Conservation (phyloP, 2,888 invertebrate species). For the Coleophora deauratella region DNA sequence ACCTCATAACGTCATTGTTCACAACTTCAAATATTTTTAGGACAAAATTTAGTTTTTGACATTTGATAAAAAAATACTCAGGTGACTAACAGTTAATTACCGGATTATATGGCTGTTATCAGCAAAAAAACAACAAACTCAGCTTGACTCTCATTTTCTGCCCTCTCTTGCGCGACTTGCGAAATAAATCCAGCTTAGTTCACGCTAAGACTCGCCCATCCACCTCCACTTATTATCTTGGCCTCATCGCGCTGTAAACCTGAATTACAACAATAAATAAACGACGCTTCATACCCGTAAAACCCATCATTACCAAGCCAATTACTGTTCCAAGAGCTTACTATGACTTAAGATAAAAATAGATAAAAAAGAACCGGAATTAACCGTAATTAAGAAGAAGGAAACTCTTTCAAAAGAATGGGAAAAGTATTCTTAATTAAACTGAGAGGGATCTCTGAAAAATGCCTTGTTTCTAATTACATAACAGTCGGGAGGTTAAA, state of each 20-base stretch:
- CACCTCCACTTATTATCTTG: too few relatives aligned
- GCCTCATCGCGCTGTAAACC: conserved; percentile 9
- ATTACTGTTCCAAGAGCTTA: conserved; percentile 36
- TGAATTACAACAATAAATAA: conserved; percentile 22
- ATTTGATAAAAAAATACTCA: too few relatives aligned
- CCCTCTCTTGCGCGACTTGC: too few relatives aligned
- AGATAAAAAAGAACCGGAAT: conserved; percentile 44
- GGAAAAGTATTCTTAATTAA: conserved; percentile 58
- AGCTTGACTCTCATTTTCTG: conserved; percentile 2
- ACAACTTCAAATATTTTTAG: too few relatives aligned
- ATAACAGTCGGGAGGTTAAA: conserved; percentile 32
- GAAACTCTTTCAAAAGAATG: conserved; percentile 45
- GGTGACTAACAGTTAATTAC: too few relatives aligned
- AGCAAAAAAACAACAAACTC: conserved; percentile 6
- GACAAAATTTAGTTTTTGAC: too few relatives aligned
- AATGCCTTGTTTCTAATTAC: conserved; percentile 55
- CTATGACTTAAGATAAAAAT: conserved; percentile 36
- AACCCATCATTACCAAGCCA: conserved; percentile 35
- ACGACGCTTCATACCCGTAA: conserved; percentile 23
- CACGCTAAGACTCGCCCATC: too few relatives aligned
- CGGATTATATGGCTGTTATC: too few relatives aligned
- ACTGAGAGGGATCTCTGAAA: conserved; percentile 39
- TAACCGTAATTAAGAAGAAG: conserved; percentile 53
- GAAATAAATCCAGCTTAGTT: too few relatives aligned
- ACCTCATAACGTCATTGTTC: too few relatives aligned